Base-by-base conservation (phyloP, 2,888 invertebrate genomes). In the Dryococelus australis region DNA sequence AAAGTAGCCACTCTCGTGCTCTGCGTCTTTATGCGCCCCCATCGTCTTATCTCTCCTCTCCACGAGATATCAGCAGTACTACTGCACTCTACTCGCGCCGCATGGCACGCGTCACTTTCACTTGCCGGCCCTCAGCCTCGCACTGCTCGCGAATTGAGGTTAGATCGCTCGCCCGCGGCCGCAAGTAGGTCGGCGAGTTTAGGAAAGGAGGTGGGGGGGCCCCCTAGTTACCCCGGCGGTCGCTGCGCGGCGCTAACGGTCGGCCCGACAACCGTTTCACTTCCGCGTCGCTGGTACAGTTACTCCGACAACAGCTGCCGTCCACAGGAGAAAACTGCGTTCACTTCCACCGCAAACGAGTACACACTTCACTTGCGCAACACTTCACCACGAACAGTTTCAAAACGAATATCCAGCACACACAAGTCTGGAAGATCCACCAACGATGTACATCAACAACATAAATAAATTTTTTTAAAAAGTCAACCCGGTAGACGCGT, bases 1-100 rank as follows among this genome's bases (percentile, higher is more conserved):
- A 94, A 96, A 97, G 92, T 96, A 97, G 89, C 97, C 97, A 92
- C 97, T 97, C 93, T 97, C 97, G 94, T 97, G 96, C 90, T 95
- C 95, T 90, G 95, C 94, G 90, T 95, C 95, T 90, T 95, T 95
- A 90, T 95, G 94, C 90, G 94, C 92, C 91, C 93, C 94, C 95
- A 95, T 95, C 43, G 35, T 35, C 35, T 35, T 35, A 35, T 35
- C 35, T 35, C 35, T 35, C 35, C 35, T 0, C 20, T 65, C 78
- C 78, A 5, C 78, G 3, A 24, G 20, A 65, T 35, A 35, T 4
- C 35, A 35, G 35, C 35, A n/a, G n/a, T 4, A 35, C 2, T 4
- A 80, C 80, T 1, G 26, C 28, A 80, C 80, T 27, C 80, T 20
- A 28, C 80, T 16, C 26, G 24, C 83, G 5, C 16, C 9, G 43